These are phyloP conservation scores for Poecilia latipinna DNA, from an alignment of 2,113 vertebrate genomes.

Conservation along the genomic window DNA sequence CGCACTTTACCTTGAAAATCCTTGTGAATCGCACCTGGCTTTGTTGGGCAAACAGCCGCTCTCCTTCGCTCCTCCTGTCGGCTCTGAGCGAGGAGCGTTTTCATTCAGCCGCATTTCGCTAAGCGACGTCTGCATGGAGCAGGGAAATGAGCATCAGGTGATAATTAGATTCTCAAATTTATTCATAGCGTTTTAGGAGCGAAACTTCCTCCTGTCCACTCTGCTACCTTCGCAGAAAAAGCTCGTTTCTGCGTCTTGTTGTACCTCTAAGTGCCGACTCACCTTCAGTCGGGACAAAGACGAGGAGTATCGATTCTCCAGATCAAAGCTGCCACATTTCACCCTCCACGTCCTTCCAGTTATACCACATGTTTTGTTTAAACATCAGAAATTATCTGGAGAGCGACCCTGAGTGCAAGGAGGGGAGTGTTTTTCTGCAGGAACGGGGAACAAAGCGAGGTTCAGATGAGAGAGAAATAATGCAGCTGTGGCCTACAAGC, in stretches of 20 bases:
- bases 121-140: constrained; percentile 12
- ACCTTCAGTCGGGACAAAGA: constrained; percentile 70
- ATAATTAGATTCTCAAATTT: constrained; percentile 56
- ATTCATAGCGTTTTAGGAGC: constrained; percentile 42
- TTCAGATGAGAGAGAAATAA: constrained; percentile 28
- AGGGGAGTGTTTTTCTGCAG: constrained; percentile 34
- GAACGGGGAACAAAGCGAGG: constrained; percentile 52
- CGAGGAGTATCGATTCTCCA: constrained; percentile 69
- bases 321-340: constrained; percentile 50
- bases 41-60: constrained; percentile 70
- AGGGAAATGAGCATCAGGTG: constrained; percentile 49
- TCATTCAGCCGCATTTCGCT: constrained; percentile 22
- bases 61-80: neutral
- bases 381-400: constrained; percentile 36
- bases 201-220: constrained; percentile 36
- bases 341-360: constrained; percentile 44
- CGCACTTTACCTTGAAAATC: constrained; percentile 76
- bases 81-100: constrained; percentile 3
- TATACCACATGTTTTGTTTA: constrained; percentile 39
- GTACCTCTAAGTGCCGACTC: constrained; percentile 41
- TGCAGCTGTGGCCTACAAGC: constrained; percentile 57
- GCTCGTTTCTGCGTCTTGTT: constrained; percentile 43
- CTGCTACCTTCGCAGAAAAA: constrained; percentile 16
- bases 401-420: constrained; percentile 35
- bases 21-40: constrained; percentile 74